Base-by-base conservation (phyloP, 2,797 vertebrate genomes). In the Fistularia tabacaria region DNA sequence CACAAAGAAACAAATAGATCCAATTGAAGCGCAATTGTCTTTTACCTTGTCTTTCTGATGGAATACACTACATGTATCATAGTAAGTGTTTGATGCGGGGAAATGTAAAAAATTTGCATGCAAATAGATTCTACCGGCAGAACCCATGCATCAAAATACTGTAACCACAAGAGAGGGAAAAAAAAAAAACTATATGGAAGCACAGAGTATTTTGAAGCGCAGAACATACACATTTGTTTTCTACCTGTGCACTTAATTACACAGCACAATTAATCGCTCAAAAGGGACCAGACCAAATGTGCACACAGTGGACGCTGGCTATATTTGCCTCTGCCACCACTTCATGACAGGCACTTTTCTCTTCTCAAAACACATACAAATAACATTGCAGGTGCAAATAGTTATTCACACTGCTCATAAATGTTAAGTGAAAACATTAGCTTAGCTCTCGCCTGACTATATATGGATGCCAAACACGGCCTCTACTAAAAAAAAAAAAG, bases 31-130 rank as follows among this genome's bases (percentile, higher is more conserved):
- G 41, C 72, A 63, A 81, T 70, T 77, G 79, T 54, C 70, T 76
- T 75, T 74, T 81, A 74, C 72, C 66, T 62, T 77, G 79, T 81
- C 80, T 79, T 70, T 76, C 59, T 66, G 46, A 36, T 61, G 74
- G 75, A 76, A 85, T 71, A 70, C 77, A 81, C 60, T 73, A 64
- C 78, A 86, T 80, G 83, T 77, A 80, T 84, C 80, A 84, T 64
- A 74, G 73, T 72, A 75, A 80, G 71, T 51, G 58, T 84, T 71
- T 84, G 83, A 86, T 77, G 75, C 54, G 38, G 59, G 75, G 74
- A 82, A 83, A 80, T 80, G 84, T 78, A 81, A 80, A 79, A 86
- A 82, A 86, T 85, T 80, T 87, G 82, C 87, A 88, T 85, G 81
- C 78, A 84, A 88, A 87, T 87, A 81, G 84, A 84, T 80, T 88